Evolutionary conservation across 2,797 vertebrate genomes (phyloP).

Genomic region (Epinephelus malabaricus): DNA sequence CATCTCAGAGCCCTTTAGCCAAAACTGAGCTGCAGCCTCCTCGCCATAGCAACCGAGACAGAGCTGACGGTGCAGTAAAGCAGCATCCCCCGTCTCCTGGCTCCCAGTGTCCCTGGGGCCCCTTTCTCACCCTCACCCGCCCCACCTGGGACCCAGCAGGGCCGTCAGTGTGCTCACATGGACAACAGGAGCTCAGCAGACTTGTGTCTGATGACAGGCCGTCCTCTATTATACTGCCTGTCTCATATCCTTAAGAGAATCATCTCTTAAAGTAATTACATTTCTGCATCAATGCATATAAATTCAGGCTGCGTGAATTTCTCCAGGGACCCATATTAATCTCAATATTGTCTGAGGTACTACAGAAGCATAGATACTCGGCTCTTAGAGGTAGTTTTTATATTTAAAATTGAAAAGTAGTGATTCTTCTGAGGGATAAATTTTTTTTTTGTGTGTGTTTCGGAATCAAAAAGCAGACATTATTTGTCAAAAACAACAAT

Average conservation of each 20-base stretch:
- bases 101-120: conserved; percentile 62
- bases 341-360: conserved; percentile 60
- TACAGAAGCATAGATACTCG: conserved; percentile 24
- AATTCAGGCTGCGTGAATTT: conserved; percentile 76
- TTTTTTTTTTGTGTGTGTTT: conserved; percentile 26
- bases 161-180: conserved; percentile 61
- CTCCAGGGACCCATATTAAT: conserved; percentile 84
- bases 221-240: conserved; percentile 79
- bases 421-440: conserved; percentile 6
- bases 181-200: conserved; percentile 70
- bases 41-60: conserved; percentile 68
- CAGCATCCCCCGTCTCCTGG: conserved; percentile 59
- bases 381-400: conserved; percentile 18
- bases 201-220: conserved; percentile 71
- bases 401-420: conserved; percentile 22
- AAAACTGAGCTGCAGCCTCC: conserved; percentile 48
- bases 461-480: conserved; percentile 14
- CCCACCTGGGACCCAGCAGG: conserved; percentile 75
- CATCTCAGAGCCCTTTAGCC: conserved; percentile 45
- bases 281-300: conserved; percentile 87
- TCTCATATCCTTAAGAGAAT: conserved; percentile 85
- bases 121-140: conserved; percentile 52
- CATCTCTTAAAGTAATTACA: conserved; percentile 89
- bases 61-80: conserved; percentile 69
- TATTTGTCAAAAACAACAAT: conserved; percentile 38